Evolutionary conservation across 2,888 invertebrate genomes (phyloP).

Genomic region (Omphaloscelis lunosa): DNA sequence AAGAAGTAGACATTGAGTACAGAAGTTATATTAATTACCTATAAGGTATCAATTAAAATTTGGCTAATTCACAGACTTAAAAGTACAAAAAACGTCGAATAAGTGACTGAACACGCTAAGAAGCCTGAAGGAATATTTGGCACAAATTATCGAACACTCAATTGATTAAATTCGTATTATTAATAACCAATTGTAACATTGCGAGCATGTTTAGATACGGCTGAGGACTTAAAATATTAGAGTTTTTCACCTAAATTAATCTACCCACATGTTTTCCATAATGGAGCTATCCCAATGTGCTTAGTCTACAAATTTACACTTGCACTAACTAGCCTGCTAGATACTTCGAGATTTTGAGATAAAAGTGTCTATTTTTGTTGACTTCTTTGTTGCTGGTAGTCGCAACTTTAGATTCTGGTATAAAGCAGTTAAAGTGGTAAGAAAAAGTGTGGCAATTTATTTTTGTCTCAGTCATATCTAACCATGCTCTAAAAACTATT

Average conservation of each 20-base stretch:
- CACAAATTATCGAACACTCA: conserved; percentile 72
- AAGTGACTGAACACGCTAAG: conserved; percentile 52
- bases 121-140: conserved; percentile 73
- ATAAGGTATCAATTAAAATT: conserved; percentile 57
- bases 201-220: conserved; percentile 30
- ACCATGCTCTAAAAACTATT: conserved; percentile 42
- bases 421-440: neutral
- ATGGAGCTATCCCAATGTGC: neutral
- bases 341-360: neutral
- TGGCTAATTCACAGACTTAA: conserved; percentile 66
- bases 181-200: conserved; percentile 51
- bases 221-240: neutral
- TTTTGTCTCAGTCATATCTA: conserved; percentile 13
- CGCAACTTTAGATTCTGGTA: neutral
- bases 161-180: conserved; percentile 69
- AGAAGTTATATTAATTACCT: conserved; percentile 13
- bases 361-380: neutral
- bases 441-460: neutral
- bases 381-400: neutral
- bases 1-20: conserved; percentile 24
- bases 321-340: neutral
- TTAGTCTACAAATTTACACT: neutral
- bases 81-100: conserved; percentile 39
- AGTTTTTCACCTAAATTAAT: neutral
- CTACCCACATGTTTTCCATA: neutral